Evolutionary conservation across 1,140 invertebrate genomes (phyloP).

Genomic region (Diuraphis noxia): DNA sequence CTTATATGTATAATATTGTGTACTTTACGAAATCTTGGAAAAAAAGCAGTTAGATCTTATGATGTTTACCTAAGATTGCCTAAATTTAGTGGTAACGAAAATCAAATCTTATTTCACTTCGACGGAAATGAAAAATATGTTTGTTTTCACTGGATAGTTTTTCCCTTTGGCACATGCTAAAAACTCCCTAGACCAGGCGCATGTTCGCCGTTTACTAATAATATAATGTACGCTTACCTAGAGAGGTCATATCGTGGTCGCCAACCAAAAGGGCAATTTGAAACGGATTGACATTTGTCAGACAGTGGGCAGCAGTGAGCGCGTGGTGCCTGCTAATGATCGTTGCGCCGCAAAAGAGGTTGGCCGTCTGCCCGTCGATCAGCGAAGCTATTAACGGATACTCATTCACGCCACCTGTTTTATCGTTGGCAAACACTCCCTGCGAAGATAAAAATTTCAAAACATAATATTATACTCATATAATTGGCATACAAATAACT

Average conservation of each 20-base stretch:
- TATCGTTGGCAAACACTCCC: not conserved
- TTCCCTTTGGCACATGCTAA: too few relatives aligned
- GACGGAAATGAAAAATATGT: too few relatives aligned
- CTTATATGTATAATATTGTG: not conserved
- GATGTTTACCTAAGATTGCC: not conserved
- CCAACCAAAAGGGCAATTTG: slow-evolving; percentile 32
- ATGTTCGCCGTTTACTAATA: not conserved
- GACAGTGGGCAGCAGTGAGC: not conserved
- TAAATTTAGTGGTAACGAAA: too few relatives aligned
- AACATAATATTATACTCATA: too few relatives aligned
- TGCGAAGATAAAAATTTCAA: not conserved
- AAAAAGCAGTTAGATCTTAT: not conserved
- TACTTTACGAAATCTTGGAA: not conserved
- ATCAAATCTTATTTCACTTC: too few relatives aligned
- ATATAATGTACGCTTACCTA: not conserved
- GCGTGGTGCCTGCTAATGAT: slow-evolving; percentile 20
- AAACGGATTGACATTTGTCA: not conserved
- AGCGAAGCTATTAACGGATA: slow-evolving; percentile 37
- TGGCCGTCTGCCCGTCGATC: slow-evolving; percentile 26
- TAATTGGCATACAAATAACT: too few relatives aligned
- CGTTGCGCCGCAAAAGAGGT: slow-evolving; percentile 19
- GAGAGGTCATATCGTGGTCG: slow-evolving; percentile 1
- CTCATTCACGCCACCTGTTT: slow-evolving; percentile 21
- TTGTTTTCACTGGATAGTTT: too few relatives aligned
- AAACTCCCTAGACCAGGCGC: not conserved